Base-by-base conservation (phyloP, 2,113 vertebrate genomes). In the Anseranas semipalmata region DNA sequence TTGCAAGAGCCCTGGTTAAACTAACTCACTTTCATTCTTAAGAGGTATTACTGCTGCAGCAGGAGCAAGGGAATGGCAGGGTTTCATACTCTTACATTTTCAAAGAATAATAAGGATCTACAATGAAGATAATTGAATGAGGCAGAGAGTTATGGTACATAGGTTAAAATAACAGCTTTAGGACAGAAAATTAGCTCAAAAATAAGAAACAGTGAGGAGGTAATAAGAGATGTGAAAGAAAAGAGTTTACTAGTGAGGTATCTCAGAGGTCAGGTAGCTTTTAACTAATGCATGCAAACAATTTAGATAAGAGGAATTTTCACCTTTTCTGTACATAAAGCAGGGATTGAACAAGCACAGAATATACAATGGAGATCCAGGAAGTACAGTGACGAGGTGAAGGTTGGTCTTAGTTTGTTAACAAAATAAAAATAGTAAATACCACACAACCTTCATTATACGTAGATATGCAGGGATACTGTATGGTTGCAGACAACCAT, bases 111-210 rank as follows among this genome's bases (percentile, higher is more conserved):
- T 94, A 93, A 94, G 67, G 89, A 95, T 96, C 83, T 80, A 87
- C 24, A 20, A 33, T 68, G 83, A 96, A 94, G 65, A 87, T 95
- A 97, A 97, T 85, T 94, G 92, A 96, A 68, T 95, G 93, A 93
- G 83, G 65, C 85, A 94, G 52, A 84, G 65, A 90, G 65, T 86
- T 93, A 86, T 53, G 48, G 56, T 75, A 90, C 68, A 56, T 21
- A 90, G 65, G 82, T 95, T 92, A 95, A 95, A 96, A 96, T 90
- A 96, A 94, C 65, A 96, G 65, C 90, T 96, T 93, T 52, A 84
- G 52, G 56, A 68, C 30, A 90, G 46, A 84, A 96, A 89, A 93
- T 93, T 90, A 89, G 48, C 56, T 93, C 33, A 96, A 94, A 91
- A 93, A 60, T 48, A 90, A 52, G 43, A 68, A 96, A 94, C 33